Base-by-base conservation (phyloP, 2,888 invertebrate genomes). In the Hypomecis punctinalis region DNA sequence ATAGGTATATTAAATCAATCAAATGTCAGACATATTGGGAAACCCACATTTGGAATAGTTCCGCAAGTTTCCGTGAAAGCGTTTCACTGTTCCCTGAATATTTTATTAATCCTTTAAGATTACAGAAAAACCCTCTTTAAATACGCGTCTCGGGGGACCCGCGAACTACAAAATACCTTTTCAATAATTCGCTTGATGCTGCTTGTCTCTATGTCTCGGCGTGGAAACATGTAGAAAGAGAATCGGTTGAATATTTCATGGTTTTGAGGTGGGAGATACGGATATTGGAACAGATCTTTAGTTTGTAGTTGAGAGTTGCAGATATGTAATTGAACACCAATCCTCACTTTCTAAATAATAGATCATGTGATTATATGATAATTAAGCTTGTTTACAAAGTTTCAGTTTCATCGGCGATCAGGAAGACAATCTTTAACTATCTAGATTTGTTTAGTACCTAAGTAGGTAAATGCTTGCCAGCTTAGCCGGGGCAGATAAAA, bases 11-110 rank as follows among this genome's bases (percentile, higher is more conserved):
- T 23, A 23, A 23, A 23, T 23, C 23, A 23, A 23, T 23, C 23
- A 23, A 3, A 23, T 23, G 3, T 23, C 23, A 23, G 23, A 23
- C 23, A 23, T 35, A 42, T 43, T 43, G 23, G 23, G 37, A 46
- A 56, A 40, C 39, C 23, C 51, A 52, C 36, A 48, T n/a, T n/a
- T n/a, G n/a, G n/a, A n/a, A 64, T 61, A 63, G 61, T 51, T 60
- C 33, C 6, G 48, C 48, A 66, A 58, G 59, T 62, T 62, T 64
- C 42, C 63, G 47, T 54, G 69, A 83, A 75, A 83, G 84, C 82
- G 62, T 86, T 86, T 76, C 82, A 58, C 56, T 85, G 86, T 85
- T 68, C 63, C 61, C 69, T 86, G 84, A 79, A 86, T 86, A 83
- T 84, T 86, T 83, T 74, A 87, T 83, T 73, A 74, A 76, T 74